Evolutionary conservation across 2,113 vertebrate genomes (phyloP).

Genomic region (Pomatorhinus ruficollis): DNA sequence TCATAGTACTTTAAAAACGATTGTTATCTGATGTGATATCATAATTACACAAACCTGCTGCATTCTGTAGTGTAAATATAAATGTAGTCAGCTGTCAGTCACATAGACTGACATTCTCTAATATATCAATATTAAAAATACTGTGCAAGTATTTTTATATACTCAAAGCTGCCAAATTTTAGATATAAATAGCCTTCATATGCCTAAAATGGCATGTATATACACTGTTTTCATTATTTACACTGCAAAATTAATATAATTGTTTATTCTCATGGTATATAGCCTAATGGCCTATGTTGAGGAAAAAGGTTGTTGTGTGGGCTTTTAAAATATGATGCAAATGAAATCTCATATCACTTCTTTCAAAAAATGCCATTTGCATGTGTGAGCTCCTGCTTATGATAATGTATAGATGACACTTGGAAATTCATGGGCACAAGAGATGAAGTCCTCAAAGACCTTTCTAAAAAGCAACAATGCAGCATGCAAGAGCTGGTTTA

Average conservation of each 20-base stretch:
- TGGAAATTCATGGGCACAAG: not conserved
- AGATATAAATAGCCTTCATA: not conserved
- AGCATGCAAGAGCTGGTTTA: not conserved
- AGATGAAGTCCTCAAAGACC: not conserved
- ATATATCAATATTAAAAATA: not conserved
- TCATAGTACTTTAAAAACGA: not conserved
- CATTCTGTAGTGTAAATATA: not conserved
- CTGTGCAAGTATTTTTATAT: not conserved
- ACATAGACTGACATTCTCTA: not conserved
- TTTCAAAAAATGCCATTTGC: not conserved
- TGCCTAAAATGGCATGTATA: not conserved
- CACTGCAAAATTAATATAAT: not conserved
- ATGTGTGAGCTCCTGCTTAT: not conserved
- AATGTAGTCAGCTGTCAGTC: not conserved
- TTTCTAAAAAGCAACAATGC: not conserved
- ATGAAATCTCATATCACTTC: not conserved
- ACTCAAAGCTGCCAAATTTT: not conserved
- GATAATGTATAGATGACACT: accelerated
- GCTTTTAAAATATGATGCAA: not conserved
- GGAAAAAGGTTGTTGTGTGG: not conserved
- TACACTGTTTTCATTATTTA: not conserved
- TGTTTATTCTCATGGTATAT: not conserved
- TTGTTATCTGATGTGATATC: not conserved
- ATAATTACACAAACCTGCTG: not conserved
- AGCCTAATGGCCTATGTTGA: not conserved